phyloP scores from a whole-genome alignment of 1,140 invertebrate genomes.

The Belonocnema kinseyi region DNA sequence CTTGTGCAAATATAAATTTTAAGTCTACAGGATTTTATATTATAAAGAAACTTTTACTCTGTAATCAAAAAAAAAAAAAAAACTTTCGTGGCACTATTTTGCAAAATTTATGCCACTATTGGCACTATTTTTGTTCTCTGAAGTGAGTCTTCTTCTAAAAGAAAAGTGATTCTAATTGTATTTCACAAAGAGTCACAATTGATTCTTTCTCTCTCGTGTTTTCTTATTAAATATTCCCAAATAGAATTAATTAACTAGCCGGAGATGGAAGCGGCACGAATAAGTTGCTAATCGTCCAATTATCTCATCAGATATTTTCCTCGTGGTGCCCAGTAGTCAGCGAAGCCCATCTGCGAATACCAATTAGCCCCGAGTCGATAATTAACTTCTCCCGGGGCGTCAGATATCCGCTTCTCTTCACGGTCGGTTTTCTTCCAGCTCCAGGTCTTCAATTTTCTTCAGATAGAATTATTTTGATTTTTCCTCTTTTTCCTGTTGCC shows the following conservation, averaged over 20 bases:
- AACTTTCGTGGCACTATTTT: no score
- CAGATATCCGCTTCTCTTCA: conserved; percentile 1
- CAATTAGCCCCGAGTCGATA: conserved; percentile 18
- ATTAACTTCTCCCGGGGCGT: conserved; percentile 21
- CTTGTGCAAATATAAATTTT: no score
- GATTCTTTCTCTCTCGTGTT: no score
- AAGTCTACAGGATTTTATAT: no score
- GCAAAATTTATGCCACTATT: no score
- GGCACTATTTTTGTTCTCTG: no score
- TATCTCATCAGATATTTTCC: conserved; percentile 31
- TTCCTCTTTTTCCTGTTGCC: neutral
- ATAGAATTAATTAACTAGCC: neutral
- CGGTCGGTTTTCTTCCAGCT: neutral
- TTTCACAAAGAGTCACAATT: no score
- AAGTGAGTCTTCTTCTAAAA: no score
- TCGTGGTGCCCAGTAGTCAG: conserved; percentile 2
- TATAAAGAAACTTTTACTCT: no score
- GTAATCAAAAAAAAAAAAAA: no score
- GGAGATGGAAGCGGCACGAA: neutral
- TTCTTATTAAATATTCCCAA: neutral
- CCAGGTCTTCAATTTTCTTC: neutral
- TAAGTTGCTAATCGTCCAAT: conserved; percentile 29
- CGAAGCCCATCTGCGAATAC: conserved; percentile 28
- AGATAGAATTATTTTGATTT: neutral
- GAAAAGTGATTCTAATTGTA: no score